phyloP scores from a whole-genome alignment of 1,140 invertebrate species.

The Hylaeus anthracinus region DNA sequence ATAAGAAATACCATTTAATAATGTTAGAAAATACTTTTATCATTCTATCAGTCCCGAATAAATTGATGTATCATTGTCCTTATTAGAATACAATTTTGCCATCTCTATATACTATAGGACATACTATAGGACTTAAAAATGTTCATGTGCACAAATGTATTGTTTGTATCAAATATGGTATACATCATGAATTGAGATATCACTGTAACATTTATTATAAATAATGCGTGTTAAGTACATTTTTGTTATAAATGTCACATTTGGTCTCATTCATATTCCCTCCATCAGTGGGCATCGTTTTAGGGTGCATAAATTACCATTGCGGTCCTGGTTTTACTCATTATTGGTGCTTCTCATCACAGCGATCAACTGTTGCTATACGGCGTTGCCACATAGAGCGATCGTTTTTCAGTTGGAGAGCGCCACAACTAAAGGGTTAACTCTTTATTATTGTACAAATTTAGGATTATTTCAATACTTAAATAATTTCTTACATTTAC shows the following conservation, averaged over 20 bases:
- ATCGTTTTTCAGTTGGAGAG: background rate
- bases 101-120: too few relatives aligned
- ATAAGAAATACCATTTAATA: too few relatives aligned
- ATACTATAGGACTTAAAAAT: too few relatives aligned
- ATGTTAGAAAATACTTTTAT: too few relatives aligned
- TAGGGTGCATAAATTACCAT: background rate
- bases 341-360: background rate
- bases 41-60: too few relatives aligned
- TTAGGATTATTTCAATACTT: slow-evolving; percentile 7
- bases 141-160: too few relatives aligned
- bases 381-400: too few relatives aligned
- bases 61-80: too few relatives aligned
- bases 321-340: background rate
- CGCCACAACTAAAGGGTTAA: background rate
- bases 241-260: background rate
- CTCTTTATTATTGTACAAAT: slow-evolving; percentile 32
- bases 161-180: too few relatives aligned
- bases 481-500: slow-evolving; percentile 13
- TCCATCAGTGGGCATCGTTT: too few relatives aligned
- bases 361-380: background rate
- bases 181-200: too few relatives aligned
- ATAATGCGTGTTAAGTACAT: background rate
- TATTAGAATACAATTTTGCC: too few relatives aligned
- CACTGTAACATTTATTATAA: background rate
- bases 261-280: background rate